Percentiles rank a stretch among this genome's conserved stretches.
These are phyloP conservation scores for Rotaria sp. DNA, from an alignment of 2,888 invertebrate genomes.

Conservation along the genomic window DNA sequence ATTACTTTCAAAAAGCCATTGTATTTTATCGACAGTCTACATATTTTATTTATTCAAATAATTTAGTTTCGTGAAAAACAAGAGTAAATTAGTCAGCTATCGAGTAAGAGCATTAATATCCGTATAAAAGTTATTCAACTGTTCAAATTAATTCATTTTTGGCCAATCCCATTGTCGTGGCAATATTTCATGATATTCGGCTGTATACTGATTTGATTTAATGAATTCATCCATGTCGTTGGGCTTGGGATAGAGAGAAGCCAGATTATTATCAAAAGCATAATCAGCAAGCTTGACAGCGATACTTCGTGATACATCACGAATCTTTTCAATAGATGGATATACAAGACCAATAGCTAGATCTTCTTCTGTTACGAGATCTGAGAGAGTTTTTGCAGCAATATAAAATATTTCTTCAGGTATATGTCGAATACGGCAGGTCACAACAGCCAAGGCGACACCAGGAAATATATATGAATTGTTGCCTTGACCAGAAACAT, in stretches of 20 bases:
- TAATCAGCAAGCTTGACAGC: constrained; percentile 73
- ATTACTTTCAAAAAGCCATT: no score
- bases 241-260: constrained; percentile 60
- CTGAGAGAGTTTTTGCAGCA: constrained; percentile 79
- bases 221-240: constrained; percentile 59
- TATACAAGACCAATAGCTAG: constrained; percentile 78
- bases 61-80: no score
- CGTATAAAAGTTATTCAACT: no score
- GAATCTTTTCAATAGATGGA: constrained; percentile 76
- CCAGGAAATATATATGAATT: constrained; percentile 80
- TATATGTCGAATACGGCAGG: constrained; percentile 85
- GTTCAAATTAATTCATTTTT: neutral
- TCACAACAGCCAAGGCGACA: constrained; percentile 79
- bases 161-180: neutral
- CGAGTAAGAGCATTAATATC: no score
- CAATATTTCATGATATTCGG: neutral
- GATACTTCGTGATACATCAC: constrained; percentile 77
- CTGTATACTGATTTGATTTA: constrained; percentile 7
- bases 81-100: no score
- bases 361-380: constrained; percentile 72
- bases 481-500: constrained; percentile 80
- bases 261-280: constrained; percentile 63
- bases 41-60: no score
- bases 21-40: no score
- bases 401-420: constrained; percentile 84